Evolutionary conservation across 2,888 invertebrate genomes (phyloP).

Genomic region (Euclidia mi): DNA sequence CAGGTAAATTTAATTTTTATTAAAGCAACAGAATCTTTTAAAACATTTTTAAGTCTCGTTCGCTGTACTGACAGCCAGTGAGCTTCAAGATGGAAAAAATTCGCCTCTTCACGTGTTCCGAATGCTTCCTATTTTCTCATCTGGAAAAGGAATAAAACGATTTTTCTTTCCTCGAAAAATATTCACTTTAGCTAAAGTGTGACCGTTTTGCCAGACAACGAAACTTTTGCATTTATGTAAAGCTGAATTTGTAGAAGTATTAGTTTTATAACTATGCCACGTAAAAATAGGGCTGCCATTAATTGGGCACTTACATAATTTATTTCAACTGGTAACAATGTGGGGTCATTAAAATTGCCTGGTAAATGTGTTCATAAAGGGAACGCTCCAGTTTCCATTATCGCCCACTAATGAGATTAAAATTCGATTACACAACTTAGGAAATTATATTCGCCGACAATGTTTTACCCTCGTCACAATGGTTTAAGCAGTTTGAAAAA

Average conservation of each 20-base stretch:
- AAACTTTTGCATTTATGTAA: slow-evolving; percentile 11
- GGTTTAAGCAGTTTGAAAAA: slow-evolving; percentile 45
- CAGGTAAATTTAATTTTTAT: too few relatives aligned
- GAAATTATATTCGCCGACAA: slow-evolving; percentile 60
- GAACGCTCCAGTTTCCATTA: slow-evolving; percentile 64
- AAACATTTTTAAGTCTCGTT: slow-evolving; percentile 17
- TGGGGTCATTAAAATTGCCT: slow-evolving; percentile 47
- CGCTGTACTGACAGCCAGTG: slow-evolving; percentile 26
- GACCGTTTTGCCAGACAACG: slow-evolving; percentile 1
- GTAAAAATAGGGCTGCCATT: slow-evolving; percentile 9
- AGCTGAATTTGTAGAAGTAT: too few relatives aligned
- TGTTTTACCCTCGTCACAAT: slow-evolving; percentile 59
- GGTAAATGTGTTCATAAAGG: slow-evolving; percentile 55
- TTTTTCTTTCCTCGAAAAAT: too few relatives aligned
- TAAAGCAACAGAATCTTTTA: slow-evolving; percentile 4
- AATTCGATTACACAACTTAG: slow-evolving; percentile 69
- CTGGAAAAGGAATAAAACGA: too few relatives aligned
- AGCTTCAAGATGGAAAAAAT: too few relatives aligned
- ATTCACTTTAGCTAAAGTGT: slow-evolving; percentile 33
- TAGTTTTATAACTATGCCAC: too few relatives aligned
- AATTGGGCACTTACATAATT: slow-evolving; percentile 32
- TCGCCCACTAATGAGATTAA: slow-evolving; percentile 69
- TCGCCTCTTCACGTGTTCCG: too few relatives aligned
- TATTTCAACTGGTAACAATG: slow-evolving; percentile 32
- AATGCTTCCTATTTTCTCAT: too few relatives aligned